Percentiles rank a stretch among this genome's conserved stretches.
Conservation (phyloP, 2,888 invertebrate genomes). For the Machimus atricapillus region DNA sequence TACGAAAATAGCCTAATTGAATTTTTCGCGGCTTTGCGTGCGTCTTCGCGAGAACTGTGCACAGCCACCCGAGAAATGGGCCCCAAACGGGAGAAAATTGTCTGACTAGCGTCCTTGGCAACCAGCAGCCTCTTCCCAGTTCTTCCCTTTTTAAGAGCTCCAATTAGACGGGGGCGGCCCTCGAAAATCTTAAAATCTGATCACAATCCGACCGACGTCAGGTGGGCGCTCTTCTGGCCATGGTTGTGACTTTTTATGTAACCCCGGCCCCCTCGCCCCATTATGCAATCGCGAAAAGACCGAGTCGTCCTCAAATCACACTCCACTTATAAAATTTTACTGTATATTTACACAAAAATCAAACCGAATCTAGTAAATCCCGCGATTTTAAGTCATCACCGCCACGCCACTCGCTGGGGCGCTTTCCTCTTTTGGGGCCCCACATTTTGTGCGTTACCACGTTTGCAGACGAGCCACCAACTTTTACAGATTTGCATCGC, state of each 20-base stretch:
- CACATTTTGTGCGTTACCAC: neutral
- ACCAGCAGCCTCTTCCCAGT: neutral
- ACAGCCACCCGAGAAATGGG: neutral
- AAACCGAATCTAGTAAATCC: neutral
- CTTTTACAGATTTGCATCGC: neutral
- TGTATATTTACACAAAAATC: neutral
- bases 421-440: neutral
- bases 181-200: neutral
- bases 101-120: neutral
- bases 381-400: neutral
- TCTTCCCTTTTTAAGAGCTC: neutral
- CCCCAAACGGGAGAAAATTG: neutral
- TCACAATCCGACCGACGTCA: neutral
- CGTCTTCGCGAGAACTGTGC: neutral
- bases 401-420: neutral
- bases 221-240: neutral
- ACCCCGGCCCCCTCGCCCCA: neutral
- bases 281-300: constrained; percentile 3
- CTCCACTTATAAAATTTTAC: neutral
- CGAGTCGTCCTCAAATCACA: neutral
- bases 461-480: neutral
- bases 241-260: neutral
- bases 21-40: neutral
- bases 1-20: neutral
- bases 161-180: neutral